Base-by-base conservation (phyloP, 2,888 invertebrate species). In the Plebejus anna region DNA sequence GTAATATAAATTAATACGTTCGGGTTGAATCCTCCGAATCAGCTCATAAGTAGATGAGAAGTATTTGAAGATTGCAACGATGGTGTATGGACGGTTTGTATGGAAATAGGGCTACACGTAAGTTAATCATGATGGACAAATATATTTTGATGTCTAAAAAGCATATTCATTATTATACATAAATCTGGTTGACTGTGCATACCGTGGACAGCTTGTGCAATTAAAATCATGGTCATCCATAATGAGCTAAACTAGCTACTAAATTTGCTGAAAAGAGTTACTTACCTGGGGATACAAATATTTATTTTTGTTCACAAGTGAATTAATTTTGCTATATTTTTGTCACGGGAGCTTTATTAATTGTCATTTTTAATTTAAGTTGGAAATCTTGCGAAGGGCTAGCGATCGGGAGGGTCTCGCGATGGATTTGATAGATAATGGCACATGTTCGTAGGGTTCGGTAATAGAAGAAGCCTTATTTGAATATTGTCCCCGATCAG, bases 401-500 rank as follows among this genome's bases (percentile, higher is more conserved):
- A 78, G 71, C 81, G 83, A 83, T 81, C 81, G 82, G 84, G 86
- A 88, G 90, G 89, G 89, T 87, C 83, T 82, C 87, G 90, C 88
- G 90, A 91, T 90, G 87, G 87, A 87, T 86, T 84, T 84, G 85
- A 88, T 88, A 91, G 91, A 92, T 91, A 93, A 92, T 89, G 84
- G 89, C 83, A 76, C 87, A 88, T 88, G 89, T 90, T 55, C 89
- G 86, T 89, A 89, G 91, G 91, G 89, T 85, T 85, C 84, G 88
- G 89, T 91, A 92, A 91, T 91, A 92, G 89, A 90, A 86, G 93
- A 92, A 92, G 86, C 91, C 92, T 90, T 92, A 92, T 94, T 94
- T 92, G 91, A 93, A 94, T 94, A 92, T 90, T 87, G 90, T 88
- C 86, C 88, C 85, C 86, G 86, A 90, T 88, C 88, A 85, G 85